Evolutionary conservation across 2,113 vertebrate genomes (phyloP).

Genomic region (Tyrannus savana): DNA sequence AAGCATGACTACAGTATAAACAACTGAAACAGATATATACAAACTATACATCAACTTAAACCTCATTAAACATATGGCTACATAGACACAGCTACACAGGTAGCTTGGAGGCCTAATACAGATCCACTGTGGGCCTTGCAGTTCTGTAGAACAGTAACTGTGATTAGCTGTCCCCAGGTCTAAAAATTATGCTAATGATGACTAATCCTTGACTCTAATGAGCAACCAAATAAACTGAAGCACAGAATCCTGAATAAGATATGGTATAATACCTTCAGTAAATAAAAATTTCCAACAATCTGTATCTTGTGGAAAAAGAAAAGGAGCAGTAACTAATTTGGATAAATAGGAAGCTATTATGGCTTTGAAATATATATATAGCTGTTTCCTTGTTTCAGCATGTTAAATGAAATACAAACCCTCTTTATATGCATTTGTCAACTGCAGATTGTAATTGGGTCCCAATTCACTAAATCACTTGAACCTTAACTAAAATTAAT

Average conservation of each 20-base stretch:
- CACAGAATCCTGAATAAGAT: not conserved
- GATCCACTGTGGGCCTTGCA: not conserved
- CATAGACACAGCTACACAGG: not conserved
- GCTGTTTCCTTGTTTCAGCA: not conserved
- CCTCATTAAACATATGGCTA: not conserved
- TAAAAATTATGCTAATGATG: slow-evolving; percentile 1
- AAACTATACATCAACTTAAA: not conserved
- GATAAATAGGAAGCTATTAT: not conserved
- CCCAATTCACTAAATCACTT: not conserved
- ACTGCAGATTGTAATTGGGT: not conserved
- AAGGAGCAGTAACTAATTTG: not conserved
- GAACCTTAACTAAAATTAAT: not conserved
- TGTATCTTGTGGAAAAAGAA: not conserved
- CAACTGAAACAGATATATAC: not conserved
- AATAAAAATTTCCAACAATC: not conserved
- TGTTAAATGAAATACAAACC: not conserved
- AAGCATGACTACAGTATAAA: not conserved
- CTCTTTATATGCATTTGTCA: not conserved
- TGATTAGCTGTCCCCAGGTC: not conserved
- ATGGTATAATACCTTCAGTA: not conserved
- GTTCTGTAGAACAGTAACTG: not conserved
- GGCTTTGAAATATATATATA: not conserved
- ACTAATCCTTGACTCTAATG: not conserved
- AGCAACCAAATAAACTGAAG: not conserved
- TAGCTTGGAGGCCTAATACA: not conserved